Base-by-base conservation (phyloP, 2,113 vertebrate genomes). In the Stictonetta naevosa region DNA sequence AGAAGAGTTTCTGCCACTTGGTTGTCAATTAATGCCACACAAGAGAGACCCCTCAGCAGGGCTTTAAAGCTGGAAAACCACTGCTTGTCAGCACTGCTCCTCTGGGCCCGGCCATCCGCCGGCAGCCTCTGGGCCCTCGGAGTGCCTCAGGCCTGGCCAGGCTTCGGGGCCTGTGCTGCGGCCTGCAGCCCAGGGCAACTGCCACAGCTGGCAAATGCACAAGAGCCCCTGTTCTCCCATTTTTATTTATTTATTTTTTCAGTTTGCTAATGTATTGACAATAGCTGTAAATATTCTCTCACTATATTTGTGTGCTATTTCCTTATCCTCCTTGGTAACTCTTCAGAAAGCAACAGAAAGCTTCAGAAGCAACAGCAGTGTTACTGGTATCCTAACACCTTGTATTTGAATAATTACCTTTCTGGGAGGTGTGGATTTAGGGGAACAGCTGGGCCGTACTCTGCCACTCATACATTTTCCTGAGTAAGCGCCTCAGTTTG, bases 151-250 rank as follows among this genome's bases (percentile, higher is more conserved):
- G 64, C 85, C 59, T 79, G 75, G 92, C 36, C 78, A 82, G 28
- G 29, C 0, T 0, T 11, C n/a, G 31, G 2, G 1, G 26, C 12
- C 2, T 10, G 10, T 58, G 74, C 58, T 52, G 63, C 0, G 0
- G n/a, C 28, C 42, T 66, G 78, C 52, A 46, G 77, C 58, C 25
- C 56, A 31, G 62, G 62, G 76, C 28, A 23, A 15, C 46, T 22
- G 20, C 46, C 46, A 48, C 20, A 48, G 44, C 40, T 80, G 78
- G 34, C 28, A 74, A 80, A 59, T n/a, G 69, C 3, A 0, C 3
- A 44, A 38, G 0, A 69, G 28, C 28, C 50, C 6, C 53, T 33
- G 0, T 15, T 76, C 42, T 72, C 69, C 42, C 33, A 60, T 48
- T 48, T 48, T 22, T 20, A 46, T 46, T 17, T 44, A 40, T 48